Conservation (phyloP, 1,140 invertebrate genomes). For the Drosophila hydei region DNA sequence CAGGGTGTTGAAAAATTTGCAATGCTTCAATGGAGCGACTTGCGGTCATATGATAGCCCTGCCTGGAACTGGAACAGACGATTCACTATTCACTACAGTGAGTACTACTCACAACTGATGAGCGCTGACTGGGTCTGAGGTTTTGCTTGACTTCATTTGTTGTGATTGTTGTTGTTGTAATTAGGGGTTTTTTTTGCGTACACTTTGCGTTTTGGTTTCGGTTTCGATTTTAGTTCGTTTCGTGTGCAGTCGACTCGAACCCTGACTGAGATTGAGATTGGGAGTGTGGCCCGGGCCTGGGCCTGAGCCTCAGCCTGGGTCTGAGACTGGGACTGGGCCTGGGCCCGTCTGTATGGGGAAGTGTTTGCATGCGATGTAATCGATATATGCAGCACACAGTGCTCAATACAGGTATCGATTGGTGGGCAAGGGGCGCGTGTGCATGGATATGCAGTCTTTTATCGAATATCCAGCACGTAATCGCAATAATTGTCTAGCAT, state of each 20-base stretch:
- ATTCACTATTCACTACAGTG: slow-evolving; percentile 40
- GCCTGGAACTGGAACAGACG: slow-evolving; percentile 51
- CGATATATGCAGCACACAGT: slow-evolving; percentile 21
- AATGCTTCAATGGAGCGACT: slow-evolving; percentile 70
- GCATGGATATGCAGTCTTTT: slow-evolving; percentile 19
- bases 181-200: slow-evolving; percentile 66
- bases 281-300: not conserved
- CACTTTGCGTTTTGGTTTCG: slow-evolving; percentile 42
- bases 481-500: slow-evolving; percentile 72
- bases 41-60: slow-evolving; percentile 70
- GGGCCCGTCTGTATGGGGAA: slow-evolving; percentile 13
- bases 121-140: slow-evolving; percentile 63
- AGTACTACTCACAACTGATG: slow-evolving; percentile 31
- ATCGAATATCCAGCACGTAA: slow-evolving; percentile 51
- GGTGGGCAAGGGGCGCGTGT: not conserved
- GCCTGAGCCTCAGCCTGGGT: not conserved
- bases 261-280: slow-evolving; percentile 22
- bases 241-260: slow-evolving; percentile 38
- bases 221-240: slow-evolving; percentile 36
- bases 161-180: slow-evolving; percentile 48
- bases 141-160: slow-evolving; percentile 66
- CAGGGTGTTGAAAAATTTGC: slow-evolving; percentile 35
- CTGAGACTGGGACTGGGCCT: slow-evolving; percentile 4
- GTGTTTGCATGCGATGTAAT: slow-evolving; percentile 44
- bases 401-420: not conserved